A percentile compares a stretch with the other conserved stretches of the same genome.
Evolutionary conservation across 2,113 vertebrate species (phyloP).

Genomic region (Apus apus): DNA sequence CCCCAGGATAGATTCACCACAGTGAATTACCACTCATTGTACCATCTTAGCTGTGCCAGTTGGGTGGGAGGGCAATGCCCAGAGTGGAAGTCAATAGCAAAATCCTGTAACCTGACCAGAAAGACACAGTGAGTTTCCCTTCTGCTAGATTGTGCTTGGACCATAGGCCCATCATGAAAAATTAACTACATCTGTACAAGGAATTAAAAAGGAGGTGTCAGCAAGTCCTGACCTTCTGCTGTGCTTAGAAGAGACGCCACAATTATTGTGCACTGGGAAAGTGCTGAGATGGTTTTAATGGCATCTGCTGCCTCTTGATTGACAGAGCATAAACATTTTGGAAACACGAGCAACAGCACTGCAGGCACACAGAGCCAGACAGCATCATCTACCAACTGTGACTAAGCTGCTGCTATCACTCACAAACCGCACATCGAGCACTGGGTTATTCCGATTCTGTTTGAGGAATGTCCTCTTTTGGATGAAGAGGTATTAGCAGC

Average conservation of each 20-base stretch:
- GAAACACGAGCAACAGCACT: neutral
- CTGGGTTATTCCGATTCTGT: neutral
- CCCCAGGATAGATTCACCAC: neutral
- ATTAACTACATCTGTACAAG: neutral
- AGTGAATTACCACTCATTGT: neutral
- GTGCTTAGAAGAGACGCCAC: neutral
- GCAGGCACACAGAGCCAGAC: neutral
- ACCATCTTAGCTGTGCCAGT: neutral
- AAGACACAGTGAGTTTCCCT: neutral
- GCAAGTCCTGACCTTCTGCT: neutral
- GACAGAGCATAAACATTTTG: slow-evolving; percentile 29
- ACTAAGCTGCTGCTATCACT: neutral
- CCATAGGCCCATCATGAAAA: neutral
- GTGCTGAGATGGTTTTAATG: slow-evolving; percentile 5
- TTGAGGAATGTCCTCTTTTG: neutral
- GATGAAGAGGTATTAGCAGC: slow-evolving; percentile 34
- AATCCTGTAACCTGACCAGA: neutral
- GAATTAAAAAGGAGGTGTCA: neutral
- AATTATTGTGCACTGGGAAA: neutral
- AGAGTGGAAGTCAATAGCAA: neutral
- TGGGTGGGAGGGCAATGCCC: neutral
- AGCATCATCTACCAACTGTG: neutral
- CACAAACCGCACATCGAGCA: neutral
- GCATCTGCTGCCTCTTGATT: neutral
- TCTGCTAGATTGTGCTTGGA: neutral